Evolutionary conservation across 2,888 invertebrate genomes (phyloP).

Genomic region (Monopis laevigella): DNA sequence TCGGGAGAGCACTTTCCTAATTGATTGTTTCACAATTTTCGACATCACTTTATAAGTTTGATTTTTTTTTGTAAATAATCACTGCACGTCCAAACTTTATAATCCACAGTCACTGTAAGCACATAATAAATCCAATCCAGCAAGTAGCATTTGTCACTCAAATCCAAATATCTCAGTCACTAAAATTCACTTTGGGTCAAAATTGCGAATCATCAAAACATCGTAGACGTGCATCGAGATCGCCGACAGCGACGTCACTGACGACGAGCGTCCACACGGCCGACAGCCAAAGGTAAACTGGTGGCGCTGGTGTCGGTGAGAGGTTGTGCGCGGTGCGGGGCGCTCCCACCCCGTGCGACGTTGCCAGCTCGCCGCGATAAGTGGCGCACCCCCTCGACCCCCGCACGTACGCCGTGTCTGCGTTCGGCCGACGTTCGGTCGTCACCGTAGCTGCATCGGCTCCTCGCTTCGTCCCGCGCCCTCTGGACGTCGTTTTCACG

Average conservation of each 20-base stretch:
- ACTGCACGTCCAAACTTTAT: constrained; percentile 52
- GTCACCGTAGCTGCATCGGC: constrained; percentile 54
- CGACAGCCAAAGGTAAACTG: constrained; percentile 72
- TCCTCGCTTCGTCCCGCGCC: constrained; percentile 55
- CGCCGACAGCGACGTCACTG: constrained; percentile 63
- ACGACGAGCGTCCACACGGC: constrained; percentile 58
- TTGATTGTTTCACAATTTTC: constrained; percentile 36
- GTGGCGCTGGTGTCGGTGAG: constrained; percentile 69
- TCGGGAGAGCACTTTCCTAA: constrained; percentile 29
- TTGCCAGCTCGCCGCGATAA: constrained; percentile 65
- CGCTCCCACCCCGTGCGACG: constrained; percentile 63
- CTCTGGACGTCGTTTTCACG: constrained; percentile 54
- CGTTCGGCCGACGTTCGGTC: constrained; percentile 56
- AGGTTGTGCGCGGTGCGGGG: constrained; percentile 66
- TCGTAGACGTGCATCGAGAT: constrained; percentile 65
- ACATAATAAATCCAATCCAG: constrained; percentile 57
- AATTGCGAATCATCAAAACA: constrained; percentile 60
- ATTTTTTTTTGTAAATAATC: constrained; percentile 48
- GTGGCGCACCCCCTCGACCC: constrained; percentile 64
- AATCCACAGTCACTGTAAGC: constrained; percentile 51
- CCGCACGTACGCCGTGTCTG: constrained; percentile 35
- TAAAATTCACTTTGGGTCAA: neutral
- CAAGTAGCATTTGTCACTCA: constrained; percentile 72
- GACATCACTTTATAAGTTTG: constrained; percentile 32
- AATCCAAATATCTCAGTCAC: constrained; percentile 61